Conservation (phyloP, 2,113 vertebrate species). For the Indicator indicator region DNA sequence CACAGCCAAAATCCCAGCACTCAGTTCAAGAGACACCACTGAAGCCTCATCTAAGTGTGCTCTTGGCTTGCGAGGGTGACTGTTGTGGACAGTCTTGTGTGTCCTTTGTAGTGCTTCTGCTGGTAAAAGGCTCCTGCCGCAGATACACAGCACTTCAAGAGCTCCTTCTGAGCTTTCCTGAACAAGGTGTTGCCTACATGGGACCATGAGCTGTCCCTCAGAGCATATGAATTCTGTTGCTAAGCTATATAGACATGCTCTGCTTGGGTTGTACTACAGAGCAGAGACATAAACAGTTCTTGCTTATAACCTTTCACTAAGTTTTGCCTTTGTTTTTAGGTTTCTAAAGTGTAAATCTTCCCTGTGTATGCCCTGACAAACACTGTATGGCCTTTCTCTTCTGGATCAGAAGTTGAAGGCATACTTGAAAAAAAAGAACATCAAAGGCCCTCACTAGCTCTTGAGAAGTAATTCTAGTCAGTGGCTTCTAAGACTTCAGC, state of each 20-base stretch:
- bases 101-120: not conserved
- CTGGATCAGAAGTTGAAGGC: not conserved
- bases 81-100: not conserved
- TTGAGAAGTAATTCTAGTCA: not conserved
- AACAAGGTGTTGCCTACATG: not conserved
- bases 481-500: not conserved
- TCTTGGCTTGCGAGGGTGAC: not conserved
- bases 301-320: not conserved
- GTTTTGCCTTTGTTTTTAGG: not conserved
- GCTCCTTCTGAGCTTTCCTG: not conserved
- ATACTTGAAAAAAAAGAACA: not conserved
- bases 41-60: not conserved
- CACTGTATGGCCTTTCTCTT: not conserved
- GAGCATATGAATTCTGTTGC: not conserved
- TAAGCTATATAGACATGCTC: not conserved
- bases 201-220: not conserved
- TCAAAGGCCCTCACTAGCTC: not conserved
- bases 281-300: not conserved
- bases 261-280: not conserved
- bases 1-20: not conserved
- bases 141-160: not conserved
- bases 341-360: not conserved
- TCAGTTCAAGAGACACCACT: not conserved
- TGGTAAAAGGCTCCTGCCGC: not conserved
- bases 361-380: not conserved